Evolutionary conservation across 1,140 invertebrate genomes (phyloP), one percentile per base, ranked within the genome.

Genomic region (Drosophila nebulosa): DNA sequence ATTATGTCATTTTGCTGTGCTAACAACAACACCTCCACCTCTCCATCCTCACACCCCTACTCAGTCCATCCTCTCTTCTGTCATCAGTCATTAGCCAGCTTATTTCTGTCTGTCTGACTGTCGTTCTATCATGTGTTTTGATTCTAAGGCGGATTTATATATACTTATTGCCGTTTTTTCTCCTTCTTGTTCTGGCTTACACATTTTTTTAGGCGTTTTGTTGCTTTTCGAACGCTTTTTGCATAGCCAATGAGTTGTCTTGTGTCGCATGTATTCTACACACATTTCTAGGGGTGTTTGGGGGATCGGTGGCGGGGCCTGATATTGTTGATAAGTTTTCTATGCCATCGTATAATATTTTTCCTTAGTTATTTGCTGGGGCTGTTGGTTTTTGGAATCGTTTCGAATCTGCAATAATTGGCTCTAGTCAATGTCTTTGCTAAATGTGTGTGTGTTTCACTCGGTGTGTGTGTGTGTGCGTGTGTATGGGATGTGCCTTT

Each of bases 111-210:
- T 42, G 1, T 42, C 39, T 24, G 21, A 4, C 50, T 52, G 50
- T n/a, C 22, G 60, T 30, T 30, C 16, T 79, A 64, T 83, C 76
- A 76, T 79, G 58, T 65, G 67, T 62, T 69, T 46, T 69, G 68
- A 84, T 79, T 84, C 80, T 84, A 67, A 79, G 64, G 62, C 80
- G 68, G 72, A 79, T 64, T 84, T 66, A 79, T 64, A 26, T 63
- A 69, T 57, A 46, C 16, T 21, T 46, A 46, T 46, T 42, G 39
- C 53, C 52, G 42, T 74, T 65, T 69, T 18, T 52, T 62, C 21
- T 52, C 42, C 32, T 16, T 59, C 60, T 56, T 55, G 26, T 30
- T 74, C 57, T 14, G 21, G 69, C 53, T 51, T 73, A 65, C 69
- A 55, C 72, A 63, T 51, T 57, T 32, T 32, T 39, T 46, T 46